Evolutionary conservation across 1,140 invertebrate genomes (phyloP).

Genomic region (Ceratina calcarata): DNA sequence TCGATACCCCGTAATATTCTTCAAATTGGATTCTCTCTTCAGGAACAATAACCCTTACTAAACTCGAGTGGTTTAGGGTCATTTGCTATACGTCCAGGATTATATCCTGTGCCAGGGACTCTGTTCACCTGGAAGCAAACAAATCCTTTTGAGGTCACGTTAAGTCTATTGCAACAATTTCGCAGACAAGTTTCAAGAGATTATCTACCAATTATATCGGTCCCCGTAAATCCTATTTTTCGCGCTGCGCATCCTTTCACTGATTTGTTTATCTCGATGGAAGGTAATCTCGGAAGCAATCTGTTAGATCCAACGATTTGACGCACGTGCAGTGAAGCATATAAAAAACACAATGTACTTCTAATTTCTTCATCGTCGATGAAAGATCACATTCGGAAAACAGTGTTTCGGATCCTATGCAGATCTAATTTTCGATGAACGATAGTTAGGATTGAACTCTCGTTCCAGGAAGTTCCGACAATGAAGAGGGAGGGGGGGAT

Average conservation of each 20-base stretch:
- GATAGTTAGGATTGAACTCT: constrained; percentile 12
- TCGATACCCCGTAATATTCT: not conserved
- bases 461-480: constrained; percentile 23
- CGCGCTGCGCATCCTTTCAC: not conserved
- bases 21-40: not conserved
- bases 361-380: not conserved
- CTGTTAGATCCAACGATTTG: not conserved
- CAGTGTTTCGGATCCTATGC: not conserved
- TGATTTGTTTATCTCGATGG: constrained; percentile 6
- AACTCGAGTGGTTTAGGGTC: constrained; percentile 4
- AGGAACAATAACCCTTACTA: too few species aligned
- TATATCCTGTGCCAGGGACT: not conserved
- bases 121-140: not conserved
- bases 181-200: constrained; percentile 22
- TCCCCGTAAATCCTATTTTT: constrained; percentile 22
- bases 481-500: not conserved
- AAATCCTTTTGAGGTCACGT: constrained; percentile 14
- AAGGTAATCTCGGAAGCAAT: not conserved
- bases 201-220: constrained; percentile 33
- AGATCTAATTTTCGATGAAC: not conserved
- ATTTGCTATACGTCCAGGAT: not conserved
- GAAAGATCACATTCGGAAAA: too few species aligned
- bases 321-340: too few species aligned
- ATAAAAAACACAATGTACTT: too few species aligned
- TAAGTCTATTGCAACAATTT: constrained; percentile 33